A percentile compares a stretch with the other conserved stretches of the same genome.
Conservation (phyloP, 2,888 invertebrate genomes). For the Volucella inanis region DNA sequence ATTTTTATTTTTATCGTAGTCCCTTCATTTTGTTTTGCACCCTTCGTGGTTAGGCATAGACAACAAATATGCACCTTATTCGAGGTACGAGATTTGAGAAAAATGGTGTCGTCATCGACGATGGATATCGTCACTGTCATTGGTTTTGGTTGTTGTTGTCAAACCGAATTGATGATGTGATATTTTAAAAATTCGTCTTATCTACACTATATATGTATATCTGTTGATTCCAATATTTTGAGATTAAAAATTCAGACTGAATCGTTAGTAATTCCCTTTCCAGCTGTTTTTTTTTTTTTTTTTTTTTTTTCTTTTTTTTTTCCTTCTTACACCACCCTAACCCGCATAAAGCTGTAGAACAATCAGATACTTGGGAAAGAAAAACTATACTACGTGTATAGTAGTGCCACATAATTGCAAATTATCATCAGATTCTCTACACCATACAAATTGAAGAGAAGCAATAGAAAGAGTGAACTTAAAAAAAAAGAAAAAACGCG, state of each 20-base stretch:
- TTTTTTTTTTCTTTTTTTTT: neutral
- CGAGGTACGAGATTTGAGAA: neutral
- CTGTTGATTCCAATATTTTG: neutral
- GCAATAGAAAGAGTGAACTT: neutral
- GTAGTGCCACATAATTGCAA: slow-evolving; percentile 67
- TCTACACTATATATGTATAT: too few species aligned
- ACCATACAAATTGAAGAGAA: neutral
- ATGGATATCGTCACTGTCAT: too few species aligned
- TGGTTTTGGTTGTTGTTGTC: too few species aligned
- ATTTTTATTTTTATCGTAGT: slow-evolving; percentile 42
- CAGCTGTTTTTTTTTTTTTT: slow-evolving; percentile 18
- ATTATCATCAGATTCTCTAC: slow-evolving; percentile 54
- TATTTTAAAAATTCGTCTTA: too few species aligned
- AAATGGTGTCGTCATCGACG: slow-evolving; percentile 33
- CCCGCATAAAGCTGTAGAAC: slow-evolving; percentile 40
- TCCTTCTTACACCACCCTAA: neutral
- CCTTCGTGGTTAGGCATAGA: too few species aligned
- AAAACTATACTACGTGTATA: slow-evolving; percentile 32
- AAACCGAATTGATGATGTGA: too few species aligned
- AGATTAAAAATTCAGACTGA: too few species aligned
- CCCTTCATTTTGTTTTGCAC: slow-evolving; percentile 58
- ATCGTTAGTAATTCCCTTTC: neutral
- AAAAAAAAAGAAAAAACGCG: slow-evolving; percentile 2
- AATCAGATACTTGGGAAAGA: slow-evolving; percentile 14
- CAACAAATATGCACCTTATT: neutral